Conservation (phyloP, 2,888 invertebrate genomes). For the Tipula unca region DNA sequence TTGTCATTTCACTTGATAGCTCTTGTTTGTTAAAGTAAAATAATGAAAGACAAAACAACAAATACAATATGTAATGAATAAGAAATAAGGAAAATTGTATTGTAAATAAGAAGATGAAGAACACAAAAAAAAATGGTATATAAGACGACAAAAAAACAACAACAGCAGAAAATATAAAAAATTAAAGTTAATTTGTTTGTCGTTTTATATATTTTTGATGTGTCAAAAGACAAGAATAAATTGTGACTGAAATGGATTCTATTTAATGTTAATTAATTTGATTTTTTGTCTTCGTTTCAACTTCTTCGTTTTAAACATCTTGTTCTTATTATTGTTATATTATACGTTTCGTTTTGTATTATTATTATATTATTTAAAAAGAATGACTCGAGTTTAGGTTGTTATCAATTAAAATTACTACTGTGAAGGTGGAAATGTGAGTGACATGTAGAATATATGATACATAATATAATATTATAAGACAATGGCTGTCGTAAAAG, state of each 20-base stretch:
- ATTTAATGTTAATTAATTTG: slow-evolving; percentile 14
- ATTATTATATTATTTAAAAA: not conserved
- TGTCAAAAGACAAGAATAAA: slow-evolving; percentile 16
- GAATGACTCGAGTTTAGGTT: not conserved
- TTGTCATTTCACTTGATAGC: slow-evolving; percentile 15
- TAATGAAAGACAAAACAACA: not conserved
- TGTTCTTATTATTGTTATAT: not conserved
- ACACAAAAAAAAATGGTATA: not conserved
- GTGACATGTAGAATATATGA: not conserved
- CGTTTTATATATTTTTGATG: slow-evolving; percentile 16
- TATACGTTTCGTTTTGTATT: not conserved
- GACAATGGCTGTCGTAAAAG: not conserved
- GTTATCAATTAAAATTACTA: not conserved
- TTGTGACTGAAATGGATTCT: slow-evolving; percentile 14
- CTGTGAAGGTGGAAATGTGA: slow-evolving; percentile 8
- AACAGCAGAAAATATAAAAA: not conserved
- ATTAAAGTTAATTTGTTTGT: slow-evolving; percentile 18
- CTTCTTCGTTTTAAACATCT: not conserved
- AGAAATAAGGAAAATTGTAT: slow-evolving; percentile 2
- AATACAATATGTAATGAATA: not conserved
- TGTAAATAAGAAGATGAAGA: not conserved
- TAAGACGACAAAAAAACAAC: not conserved
- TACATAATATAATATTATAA: not conserved
- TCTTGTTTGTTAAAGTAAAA: slow-evolving; percentile 16
- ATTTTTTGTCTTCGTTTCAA: not conserved